Evolutionary conservation across 1,140 invertebrate species (phyloP).

Genomic region (Drosophila insularis): DNA sequence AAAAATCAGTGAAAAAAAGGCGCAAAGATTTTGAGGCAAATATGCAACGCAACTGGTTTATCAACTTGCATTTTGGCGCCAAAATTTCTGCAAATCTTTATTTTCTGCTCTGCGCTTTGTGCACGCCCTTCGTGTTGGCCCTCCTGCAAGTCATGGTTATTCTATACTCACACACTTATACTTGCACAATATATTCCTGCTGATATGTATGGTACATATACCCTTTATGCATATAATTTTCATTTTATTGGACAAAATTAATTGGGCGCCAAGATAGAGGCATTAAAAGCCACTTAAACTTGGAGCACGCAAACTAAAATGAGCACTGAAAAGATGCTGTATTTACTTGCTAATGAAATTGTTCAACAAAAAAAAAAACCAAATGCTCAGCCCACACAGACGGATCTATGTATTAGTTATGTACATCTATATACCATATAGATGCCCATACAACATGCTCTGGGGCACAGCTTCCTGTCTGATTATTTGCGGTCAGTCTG

Average conservation of each 20-base stretch:
- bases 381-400: slow-evolving; percentile 38
- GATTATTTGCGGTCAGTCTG: slow-evolving; percentile 76
- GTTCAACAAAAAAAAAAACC: slow-evolving; percentile 37
- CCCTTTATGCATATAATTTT: slow-evolving; percentile 75
- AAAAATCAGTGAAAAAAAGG: slow-evolving; percentile 43
- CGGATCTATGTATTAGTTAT: background rate
- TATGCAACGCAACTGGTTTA: slow-evolving; percentile 81
- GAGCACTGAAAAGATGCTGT: slow-evolving; percentile 10
- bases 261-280: slow-evolving; percentile 80
- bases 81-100: slow-evolving; percentile 80
- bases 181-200: slow-evolving; percentile 8
- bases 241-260: slow-evolving; percentile 77
- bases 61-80: slow-evolving; percentile 81
- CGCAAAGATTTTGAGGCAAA: slow-evolving; percentile 66
- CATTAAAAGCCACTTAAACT: slow-evolving; percentile 74
- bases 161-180: background rate
- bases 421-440: background rate
- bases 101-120: slow-evolving; percentile 67
- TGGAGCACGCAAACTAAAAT: slow-evolving; percentile 46
- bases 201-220: slow-evolving; percentile 22
- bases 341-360: slow-evolving; percentile 66
- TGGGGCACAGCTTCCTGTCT: slow-evolving; percentile 60
- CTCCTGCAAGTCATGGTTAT: slow-evolving; percentile 20
- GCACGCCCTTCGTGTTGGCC: slow-evolving; percentile 60
- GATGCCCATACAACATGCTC: background rate